Base-by-base conservation (phyloP, 2,888 invertebrate species). In the Aricia artaxerxes region DNA sequence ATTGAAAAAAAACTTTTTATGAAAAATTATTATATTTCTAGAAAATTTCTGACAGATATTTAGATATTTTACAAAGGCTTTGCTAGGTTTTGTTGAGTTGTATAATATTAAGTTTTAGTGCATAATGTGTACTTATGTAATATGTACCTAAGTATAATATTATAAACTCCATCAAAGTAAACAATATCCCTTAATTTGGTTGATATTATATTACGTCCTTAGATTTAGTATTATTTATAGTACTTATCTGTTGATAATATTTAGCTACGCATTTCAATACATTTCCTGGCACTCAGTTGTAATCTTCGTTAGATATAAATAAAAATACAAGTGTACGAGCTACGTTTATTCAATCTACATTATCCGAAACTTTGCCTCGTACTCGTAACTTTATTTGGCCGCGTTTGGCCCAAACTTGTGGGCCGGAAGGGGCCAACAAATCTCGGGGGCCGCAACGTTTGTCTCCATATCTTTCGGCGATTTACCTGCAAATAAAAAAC, bases 401-500 rank as follows among this genome's bases (percentile, higher is more conserved):
- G 81, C 73, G 82, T 79, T 81, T 78, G 82, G 80, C 82, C 81
- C 81, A 82, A 83, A 85, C 84, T 83, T 83, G 49, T 82, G 82
- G 82, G 80, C 82, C 81, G 82, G 82, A 80, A 81, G 80, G 80
- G 81, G 82, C 84, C 86, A 86, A 87, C 88, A 85, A 86, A 85
- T 88, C 87, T 86, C 86, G 86, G 86, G 83, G 82, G 85, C 87
- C 88, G 84, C 84, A 79, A 83, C 80, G 83, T 85, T 85, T 84
- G 85, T 87, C 89, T 87, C 86, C 85, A 84, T 87, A 88, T 89
- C 89, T 90, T 89, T 90, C 89, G 91, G 88, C 89, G 89, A 92
- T 92, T 94, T 94, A 94, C 94, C 94, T 94, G 94, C 89, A 92
- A 94, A 93, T 87, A 93, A 92, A 90, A 87, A 91, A 93, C 90